Evolutionary conservation across 2,888 invertebrate genomes (phyloP), one percentile per base, ranked within the genome.

Genomic region (Apodemia mormo): DNA sequence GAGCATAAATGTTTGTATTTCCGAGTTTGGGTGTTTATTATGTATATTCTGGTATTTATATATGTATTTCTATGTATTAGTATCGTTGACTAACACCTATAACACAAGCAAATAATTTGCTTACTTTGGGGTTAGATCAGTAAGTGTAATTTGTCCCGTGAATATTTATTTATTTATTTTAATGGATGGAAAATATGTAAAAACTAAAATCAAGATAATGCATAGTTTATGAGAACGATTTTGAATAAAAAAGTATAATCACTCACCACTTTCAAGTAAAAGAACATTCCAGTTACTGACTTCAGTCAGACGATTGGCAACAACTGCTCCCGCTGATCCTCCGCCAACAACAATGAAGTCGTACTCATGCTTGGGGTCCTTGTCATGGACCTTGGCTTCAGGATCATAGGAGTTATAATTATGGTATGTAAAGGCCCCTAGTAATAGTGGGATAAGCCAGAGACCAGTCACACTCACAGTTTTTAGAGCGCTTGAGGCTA

Each of bases 241-340:
- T 49, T 49, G 5, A 49, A 49, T 49, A 14, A 49, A 49, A 14
- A 12, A 14, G 0, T 14, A 49, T 14, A 14, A 14, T 14, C 5
- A 49, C 49, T 49, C 14, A 49, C 93, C 93, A 64, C 97, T 97
- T 89, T 98, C 98, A 67, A 98, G 85, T 7, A 98, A 91, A 45
- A 98, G 92, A 0, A 97, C 95, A 74, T 95, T 96, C 97, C 97
- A 97, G 64, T 94, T 92, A 6, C 95, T 94, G 61, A 97, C 91
- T 86, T 97, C 97, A 22, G 96, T 96, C 65, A 97, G 88, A 29
- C 98, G 94, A 81, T 94, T 97, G 9, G 98, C 97, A 1, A 98
- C 95, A 1, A 98, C 98, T 0, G 98, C 97, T 0, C 98, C 98
- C 0, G 98, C 98, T 0, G 97, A 97, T 0, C 98, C 98, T 2